Evolutionary conservation across 1,140 invertebrate genomes (phyloP).

Genomic region (Ctenoplectra terminalis): DNA sequence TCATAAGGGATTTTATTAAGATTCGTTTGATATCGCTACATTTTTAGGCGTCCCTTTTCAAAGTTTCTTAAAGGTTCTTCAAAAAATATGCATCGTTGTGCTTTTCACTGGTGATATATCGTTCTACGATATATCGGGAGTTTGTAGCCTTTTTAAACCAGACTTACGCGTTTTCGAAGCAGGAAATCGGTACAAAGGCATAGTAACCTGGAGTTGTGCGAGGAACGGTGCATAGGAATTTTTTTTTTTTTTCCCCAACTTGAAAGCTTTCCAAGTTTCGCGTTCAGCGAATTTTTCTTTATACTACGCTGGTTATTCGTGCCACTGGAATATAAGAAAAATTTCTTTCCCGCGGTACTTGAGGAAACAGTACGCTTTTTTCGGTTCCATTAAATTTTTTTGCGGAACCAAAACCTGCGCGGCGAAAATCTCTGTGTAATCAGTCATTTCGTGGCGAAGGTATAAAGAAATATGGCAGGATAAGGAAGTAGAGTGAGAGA

Average conservation of each 20-base stretch:
- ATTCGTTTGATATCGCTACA: neutral
- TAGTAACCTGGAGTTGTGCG: neutral
- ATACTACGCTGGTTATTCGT: too few species aligned
- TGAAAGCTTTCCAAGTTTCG: slow-evolving; percentile 25
- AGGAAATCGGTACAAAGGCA: neutral
- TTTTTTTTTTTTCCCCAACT: neutral
- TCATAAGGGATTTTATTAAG: neutral
- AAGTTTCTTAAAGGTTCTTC: neutral
- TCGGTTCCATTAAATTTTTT: neutral
- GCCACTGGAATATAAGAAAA: neutral
- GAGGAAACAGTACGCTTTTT: neutral
- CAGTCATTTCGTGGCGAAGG: neutral
- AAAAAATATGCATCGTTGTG: neutral
- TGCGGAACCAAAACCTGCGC: too few species aligned
- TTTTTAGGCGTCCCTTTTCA: too few species aligned
- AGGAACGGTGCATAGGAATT: slow-evolving; percentile 8
- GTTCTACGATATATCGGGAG: neutral
- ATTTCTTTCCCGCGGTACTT: neutral
- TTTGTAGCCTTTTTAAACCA: slow-evolving; percentile 4
- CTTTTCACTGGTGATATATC: neutral
- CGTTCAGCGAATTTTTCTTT: slow-evolving; percentile 17
- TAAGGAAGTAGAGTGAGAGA: neutral
- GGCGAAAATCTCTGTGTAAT: neutral
- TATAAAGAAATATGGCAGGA: neutral
- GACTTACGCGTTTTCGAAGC: neutral